Evolutionary conservation across 2,113 vertebrate species (phyloP).

Genomic region (Heterotis niloticus): DNA sequence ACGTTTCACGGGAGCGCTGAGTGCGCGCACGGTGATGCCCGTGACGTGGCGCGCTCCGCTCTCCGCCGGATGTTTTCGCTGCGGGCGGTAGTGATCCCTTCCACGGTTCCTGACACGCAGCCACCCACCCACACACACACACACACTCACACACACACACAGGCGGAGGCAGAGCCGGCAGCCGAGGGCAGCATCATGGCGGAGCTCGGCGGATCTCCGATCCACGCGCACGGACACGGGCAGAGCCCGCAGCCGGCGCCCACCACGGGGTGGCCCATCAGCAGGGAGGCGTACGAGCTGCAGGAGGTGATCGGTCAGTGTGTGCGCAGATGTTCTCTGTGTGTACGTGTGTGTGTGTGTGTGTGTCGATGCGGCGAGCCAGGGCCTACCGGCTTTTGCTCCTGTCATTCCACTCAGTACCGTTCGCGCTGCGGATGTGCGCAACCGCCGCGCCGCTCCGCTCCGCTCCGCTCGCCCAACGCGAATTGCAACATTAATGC

Average conservation of each 20-base stretch:
- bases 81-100: conserved; percentile 45
- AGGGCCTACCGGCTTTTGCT: conserved; percentile 75
- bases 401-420: conserved; percentile 30
- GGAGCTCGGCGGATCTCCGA: conserved; percentile 81
- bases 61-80: conserved; percentile 62
- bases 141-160: conserved; percentile 2
- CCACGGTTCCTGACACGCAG: conserved; percentile 20
- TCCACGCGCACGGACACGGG: conserved; percentile 50
- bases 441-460: conserved; percentile 32
- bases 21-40: not conserved
- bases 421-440: conserved; percentile 67
- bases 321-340: not conserved
- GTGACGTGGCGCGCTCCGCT: conserved; percentile 34
- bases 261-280: conserved; percentile 83
- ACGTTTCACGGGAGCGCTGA: not conserved
- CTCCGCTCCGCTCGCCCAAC: not conserved
- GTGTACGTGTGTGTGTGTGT: not conserved
- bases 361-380: conserved; percentile 39
- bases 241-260: conserved; percentile 68
- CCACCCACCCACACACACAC: no score
- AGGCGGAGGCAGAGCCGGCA: conserved; percentile 31
- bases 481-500: no score
- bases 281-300: conserved; percentile 90
- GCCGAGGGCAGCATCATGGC: conserved; percentile 80
- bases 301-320: conserved; percentile 97